Percentiles rank a stretch among this genome's conserved stretches.
These are phyloP conservation scores for Bombus confusus DNA, from an alignment of 1,140 invertebrate species.

Conservation along the genomic window DNA sequence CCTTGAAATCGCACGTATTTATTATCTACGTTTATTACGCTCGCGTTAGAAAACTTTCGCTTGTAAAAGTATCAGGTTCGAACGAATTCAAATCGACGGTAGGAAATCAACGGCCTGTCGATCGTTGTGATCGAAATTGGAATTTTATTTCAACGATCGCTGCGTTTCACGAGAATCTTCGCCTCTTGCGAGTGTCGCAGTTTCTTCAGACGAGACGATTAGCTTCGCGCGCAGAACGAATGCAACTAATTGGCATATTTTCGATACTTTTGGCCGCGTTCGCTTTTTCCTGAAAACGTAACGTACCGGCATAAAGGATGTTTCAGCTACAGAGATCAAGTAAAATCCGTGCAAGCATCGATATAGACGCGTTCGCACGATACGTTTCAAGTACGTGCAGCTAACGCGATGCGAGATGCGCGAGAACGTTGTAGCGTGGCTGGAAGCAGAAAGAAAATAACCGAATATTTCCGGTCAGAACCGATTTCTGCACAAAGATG, in stretches of 20 bases:
- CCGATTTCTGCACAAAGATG: conserved; percentile 12
- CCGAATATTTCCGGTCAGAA: conserved; percentile 33
- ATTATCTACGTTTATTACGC: too few species aligned
- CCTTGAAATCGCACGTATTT: too few species aligned
- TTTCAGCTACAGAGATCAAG: background rate
- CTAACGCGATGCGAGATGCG: background rate
- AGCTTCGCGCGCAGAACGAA: background rate
- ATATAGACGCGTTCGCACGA: background rate
- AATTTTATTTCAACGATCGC: background rate
- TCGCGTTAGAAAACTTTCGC: too few species aligned
- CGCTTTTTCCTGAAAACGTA: background rate
- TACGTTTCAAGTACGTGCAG: background rate
- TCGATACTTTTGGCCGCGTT: background rate
- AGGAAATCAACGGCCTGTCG: too few species aligned
- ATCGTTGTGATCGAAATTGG: too few species aligned
- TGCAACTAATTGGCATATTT: background rate
- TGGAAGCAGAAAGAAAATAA: conserved; percentile 1
- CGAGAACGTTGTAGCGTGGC: too few species aligned
- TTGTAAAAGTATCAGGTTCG: too few species aligned
- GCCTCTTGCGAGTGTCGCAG: background rate
- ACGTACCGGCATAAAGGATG: too few species aligned
- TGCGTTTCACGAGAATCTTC: too few species aligned
- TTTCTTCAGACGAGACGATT: too few species aligned
- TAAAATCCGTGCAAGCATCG: background rate
- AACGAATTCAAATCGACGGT: too few species aligned